A percentile compares a stretch with the other conserved stretches of the same genome.
Conservation (phyloP, 2,113 vertebrate genomes). For the Pterocles gutturalis region DNA sequence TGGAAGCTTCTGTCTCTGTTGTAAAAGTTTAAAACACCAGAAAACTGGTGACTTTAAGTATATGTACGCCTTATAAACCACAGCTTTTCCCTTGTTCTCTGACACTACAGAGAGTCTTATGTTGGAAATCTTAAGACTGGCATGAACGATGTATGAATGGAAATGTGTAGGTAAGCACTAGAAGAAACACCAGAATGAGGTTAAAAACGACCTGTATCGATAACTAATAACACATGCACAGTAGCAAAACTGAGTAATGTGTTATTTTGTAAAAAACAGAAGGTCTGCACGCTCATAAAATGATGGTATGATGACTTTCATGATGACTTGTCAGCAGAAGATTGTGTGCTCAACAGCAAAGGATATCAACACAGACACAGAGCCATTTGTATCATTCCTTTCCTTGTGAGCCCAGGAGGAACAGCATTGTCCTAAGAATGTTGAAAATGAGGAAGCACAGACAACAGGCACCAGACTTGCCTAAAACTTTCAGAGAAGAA, state of each 20-base stretch:
- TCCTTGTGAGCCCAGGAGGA: not conserved
- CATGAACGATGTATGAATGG: not conserved
- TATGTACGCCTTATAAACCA: not conserved
- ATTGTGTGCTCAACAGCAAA: not conserved
- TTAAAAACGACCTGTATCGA: not conserved
- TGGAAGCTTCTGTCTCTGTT: not conserved
- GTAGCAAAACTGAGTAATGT: not conserved
- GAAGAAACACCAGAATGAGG: not conserved
- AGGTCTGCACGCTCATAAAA: not conserved
- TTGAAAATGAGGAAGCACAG: not conserved
- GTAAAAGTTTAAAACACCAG: not conserved
- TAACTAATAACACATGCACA: not conserved
- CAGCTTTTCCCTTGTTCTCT: not conserved
- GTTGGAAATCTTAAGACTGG: not conserved
- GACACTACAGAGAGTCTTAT: not conserved
- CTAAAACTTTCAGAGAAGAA: not conserved
- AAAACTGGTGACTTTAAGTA: not conserved
- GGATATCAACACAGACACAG: not conserved
- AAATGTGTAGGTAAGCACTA: not conserved
- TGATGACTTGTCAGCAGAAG: not conserved
- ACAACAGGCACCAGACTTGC: not conserved
- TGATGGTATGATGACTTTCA: not conserved
- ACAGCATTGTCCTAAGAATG: not conserved
- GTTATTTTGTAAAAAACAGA: not conserved
- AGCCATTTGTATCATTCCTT: not conserved